Conservation (phyloP, 1,140 invertebrate genomes). For the Drosophila kanapiae region DNA sequence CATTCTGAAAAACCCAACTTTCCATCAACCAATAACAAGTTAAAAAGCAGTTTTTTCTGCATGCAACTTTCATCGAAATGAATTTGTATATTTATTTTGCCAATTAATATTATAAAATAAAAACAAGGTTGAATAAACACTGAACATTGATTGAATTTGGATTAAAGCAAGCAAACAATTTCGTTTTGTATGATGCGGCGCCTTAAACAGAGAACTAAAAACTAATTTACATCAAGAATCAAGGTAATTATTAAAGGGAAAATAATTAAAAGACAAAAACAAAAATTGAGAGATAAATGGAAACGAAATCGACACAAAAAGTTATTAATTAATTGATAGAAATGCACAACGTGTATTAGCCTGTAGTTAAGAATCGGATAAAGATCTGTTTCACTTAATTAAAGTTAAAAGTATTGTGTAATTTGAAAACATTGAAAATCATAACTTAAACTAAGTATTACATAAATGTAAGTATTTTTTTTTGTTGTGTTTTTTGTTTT, state of each 20-base stretch:
- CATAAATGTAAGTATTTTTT: slow-evolving; percentile 30
- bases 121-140: slow-evolving; percentile 60
- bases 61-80: slow-evolving; percentile 71
- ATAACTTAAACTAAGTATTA: slow-evolving; percentile 55
- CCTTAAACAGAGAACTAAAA: slow-evolving; percentile 50
- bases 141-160: slow-evolving; percentile 55
- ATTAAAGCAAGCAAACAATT: slow-evolving; percentile 46
- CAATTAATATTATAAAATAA: slow-evolving; percentile 37
- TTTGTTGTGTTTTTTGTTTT: slow-evolving; percentile 19
- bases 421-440: slow-evolving; percentile 62
- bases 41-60: neutral
- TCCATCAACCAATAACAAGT: neutral
- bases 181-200: slow-evolving; percentile 43
- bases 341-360: slow-evolving; percentile 52
- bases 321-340: slow-evolving; percentile 31
- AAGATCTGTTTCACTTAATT: slow-evolving; percentile 34
- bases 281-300: slow-evolving; percentile 27
- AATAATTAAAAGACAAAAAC: slow-evolving; percentile 2
- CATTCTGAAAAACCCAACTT: neutral
- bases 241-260: slow-evolving; percentile 11
- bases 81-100: slow-evolving; percentile 61
- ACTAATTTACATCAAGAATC: slow-evolving; percentile 55
- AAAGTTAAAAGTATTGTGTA: slow-evolving; percentile 41
- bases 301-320: slow-evolving; percentile 33
- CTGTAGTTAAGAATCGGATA: slow-evolving; percentile 40